phyloP scores from a whole-genome alignment of 1,140 invertebrate species.

The Halyomorpha halys region DNA sequence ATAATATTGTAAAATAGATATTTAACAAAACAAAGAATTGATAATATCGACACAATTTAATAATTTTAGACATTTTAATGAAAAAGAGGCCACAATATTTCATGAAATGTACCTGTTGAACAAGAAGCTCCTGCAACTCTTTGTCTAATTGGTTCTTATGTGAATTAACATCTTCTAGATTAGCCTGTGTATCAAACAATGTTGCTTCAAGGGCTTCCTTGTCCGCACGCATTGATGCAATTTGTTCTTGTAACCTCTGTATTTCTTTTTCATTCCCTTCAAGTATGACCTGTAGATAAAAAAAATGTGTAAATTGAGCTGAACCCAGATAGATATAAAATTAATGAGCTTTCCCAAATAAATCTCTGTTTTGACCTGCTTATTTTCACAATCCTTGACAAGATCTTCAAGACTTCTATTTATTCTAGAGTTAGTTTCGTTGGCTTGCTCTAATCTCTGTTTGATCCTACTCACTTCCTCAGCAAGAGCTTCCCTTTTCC shows the following conservation, averaged over 20 bases:
- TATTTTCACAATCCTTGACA: conserved; percentile 71
- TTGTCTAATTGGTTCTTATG: conserved; percentile 60
- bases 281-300: conserved; percentile 47
- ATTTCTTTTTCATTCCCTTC: conserved; percentile 69
- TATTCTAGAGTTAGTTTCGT: conserved; percentile 62
- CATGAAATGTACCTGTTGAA: conserved; percentile 44
- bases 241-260: conserved; percentile 59
- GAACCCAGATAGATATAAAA: too few species aligned
- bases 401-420: conserved; percentile 67
- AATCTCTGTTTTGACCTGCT: conserved; percentile 45
- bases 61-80: too few species aligned
- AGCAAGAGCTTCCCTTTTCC: conserved; percentile 65
- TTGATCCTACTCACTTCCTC: conserved; percentile 62
- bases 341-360: not conserved
- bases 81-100: too few species aligned
- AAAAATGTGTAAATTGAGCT: too few species aligned
- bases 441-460: conserved; percentile 64
- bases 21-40: too few species aligned
- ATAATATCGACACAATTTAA: too few species aligned
- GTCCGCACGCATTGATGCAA: conserved; percentile 61
- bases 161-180: conserved; percentile 59
- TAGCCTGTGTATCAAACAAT: conserved; percentile 67
- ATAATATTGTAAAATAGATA: too few species aligned
- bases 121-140: conserved; percentile 60
- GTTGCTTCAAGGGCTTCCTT: conserved; percentile 73